phyloP scores from a whole-genome alignment of 1,140 invertebrate genomes.

The Forficula auricularia region DNA sequence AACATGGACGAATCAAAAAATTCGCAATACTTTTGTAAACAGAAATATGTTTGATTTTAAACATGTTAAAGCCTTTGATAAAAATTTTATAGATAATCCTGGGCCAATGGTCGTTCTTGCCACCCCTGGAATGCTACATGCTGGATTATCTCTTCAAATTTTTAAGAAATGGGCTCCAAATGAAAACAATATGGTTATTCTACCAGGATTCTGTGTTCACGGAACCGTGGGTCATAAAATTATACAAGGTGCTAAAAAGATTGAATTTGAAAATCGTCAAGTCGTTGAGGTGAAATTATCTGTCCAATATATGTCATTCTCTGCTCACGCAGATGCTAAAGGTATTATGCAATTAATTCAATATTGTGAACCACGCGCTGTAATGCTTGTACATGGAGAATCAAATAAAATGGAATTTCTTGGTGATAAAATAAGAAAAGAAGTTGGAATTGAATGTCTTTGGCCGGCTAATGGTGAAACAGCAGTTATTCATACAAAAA shows the following conservation, averaged over 20 bases:
- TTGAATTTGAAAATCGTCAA: conserved; percentile 90
- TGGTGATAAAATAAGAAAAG: conserved; percentile 81
- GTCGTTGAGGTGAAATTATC: conserved; percentile 93
- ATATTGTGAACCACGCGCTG: conserved; percentile 93
- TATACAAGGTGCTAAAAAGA: conserved; percentile 80
- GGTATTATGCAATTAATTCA: conserved; percentile 99
- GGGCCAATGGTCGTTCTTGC: conserved; percentile 99
- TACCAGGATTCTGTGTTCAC: conserved; percentile 98
- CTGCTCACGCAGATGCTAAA: conserved; percentile 98
- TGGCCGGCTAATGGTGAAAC: conserved; percentile 96
- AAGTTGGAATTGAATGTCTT: conserved; percentile 77
- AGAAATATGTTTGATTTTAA: conserved; percentile 99
- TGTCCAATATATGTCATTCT: conserved; percentile 99
- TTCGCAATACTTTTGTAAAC: conserved; percentile 97
- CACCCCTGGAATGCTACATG: conserved; percentile 98
- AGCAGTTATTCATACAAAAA: conserved; percentile 62
- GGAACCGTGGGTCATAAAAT: conserved; percentile 98
- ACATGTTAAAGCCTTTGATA: conserved; percentile 96
- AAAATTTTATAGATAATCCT: conserved; percentile 89
- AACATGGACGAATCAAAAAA: conserved; percentile 99
- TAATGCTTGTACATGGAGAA: conserved; percentile 90
- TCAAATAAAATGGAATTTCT: conserved; percentile 81
- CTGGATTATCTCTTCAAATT: conserved; percentile 90
- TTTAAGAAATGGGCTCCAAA: conserved; percentile 99
- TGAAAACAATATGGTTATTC: conserved; percentile 98